Conservation (phyloP, 2,797 vertebrate genomes). For the Tragopan temminckii region DNA sequence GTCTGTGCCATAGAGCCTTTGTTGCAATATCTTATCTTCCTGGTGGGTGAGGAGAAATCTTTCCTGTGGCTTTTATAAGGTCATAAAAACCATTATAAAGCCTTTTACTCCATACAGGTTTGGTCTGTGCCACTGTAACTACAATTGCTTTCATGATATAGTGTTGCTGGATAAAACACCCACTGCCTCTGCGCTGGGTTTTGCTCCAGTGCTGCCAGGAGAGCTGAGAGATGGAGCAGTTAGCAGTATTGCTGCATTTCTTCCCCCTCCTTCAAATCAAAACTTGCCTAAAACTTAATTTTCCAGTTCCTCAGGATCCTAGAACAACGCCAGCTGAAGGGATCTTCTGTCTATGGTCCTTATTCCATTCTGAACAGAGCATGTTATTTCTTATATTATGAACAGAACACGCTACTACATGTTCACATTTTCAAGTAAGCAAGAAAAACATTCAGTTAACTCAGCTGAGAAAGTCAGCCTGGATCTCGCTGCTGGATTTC, state of each 20-base stretch:
- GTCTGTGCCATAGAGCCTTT: neutral
- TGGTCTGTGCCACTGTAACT: neutral
- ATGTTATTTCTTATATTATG: neutral
- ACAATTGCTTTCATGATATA: rapidly evolving
- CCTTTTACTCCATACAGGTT: neutral
- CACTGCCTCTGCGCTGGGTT: neutral
- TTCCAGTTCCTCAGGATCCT: neutral
- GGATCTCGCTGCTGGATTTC: neutral
- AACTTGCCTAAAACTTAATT: neutral
- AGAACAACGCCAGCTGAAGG: neutral
- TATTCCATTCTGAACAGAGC: neutral
- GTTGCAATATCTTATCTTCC: rapidly evolving
- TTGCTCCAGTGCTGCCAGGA: neutral
- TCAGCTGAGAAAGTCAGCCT: slow-evolving; percentile 6
- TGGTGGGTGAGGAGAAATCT: neutral
- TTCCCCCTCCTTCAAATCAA: neutral
- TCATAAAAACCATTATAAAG: neutral
- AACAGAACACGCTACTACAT: neutral
- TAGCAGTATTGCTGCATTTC: neutral
- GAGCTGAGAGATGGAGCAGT: neutral
- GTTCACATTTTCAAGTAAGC: neutral
- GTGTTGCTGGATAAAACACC: neutral
- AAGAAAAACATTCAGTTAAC: neutral
- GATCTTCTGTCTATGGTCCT: neutral
- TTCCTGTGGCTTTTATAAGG: neutral